A percentile compares a stretch with the other conserved stretches of the same genome.
Evolutionary conservation across 2,113 vertebrate species (phyloP).

Genomic region (Rhynchomys soricoides): DNA sequence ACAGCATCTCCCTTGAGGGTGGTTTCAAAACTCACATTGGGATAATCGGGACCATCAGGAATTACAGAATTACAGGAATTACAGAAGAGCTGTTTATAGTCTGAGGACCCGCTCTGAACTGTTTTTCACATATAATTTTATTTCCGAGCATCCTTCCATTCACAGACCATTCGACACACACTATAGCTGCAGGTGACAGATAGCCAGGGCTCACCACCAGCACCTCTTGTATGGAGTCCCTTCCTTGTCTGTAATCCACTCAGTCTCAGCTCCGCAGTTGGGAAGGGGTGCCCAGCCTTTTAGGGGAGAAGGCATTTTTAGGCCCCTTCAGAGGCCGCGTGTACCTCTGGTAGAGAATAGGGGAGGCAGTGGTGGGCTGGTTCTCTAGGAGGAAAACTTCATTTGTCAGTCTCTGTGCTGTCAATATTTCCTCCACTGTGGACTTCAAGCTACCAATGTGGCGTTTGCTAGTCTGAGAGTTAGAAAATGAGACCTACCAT

Average conservation of each 20-base stretch:
- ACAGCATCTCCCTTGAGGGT: neutral
- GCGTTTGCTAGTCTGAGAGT: neutral
- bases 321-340: neutral
- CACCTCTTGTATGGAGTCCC: neutral
- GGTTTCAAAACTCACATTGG: neutral
- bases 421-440: too few species aligned
- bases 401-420: neutral
- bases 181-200: neutral
- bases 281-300: neutral
- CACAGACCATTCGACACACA: neutral
- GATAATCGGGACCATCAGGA: neutral
- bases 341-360: neutral
- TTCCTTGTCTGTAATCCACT: neutral
- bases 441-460: neutral
- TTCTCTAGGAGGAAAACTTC: neutral
- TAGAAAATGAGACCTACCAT: neutral
- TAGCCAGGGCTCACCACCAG: neutral
- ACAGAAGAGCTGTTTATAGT: neutral
- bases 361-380: neutral
- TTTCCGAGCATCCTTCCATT: neutral
- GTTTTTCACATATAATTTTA: neutral
- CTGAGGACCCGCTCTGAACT: neutral
- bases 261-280: neutral
- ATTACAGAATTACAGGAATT: fast-evolving
- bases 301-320: neutral